A percentile compares a stretch with the other conserved stretches of the same genome.
Evolutionary conservation across 2,888 invertebrate species (phyloP).

Genomic region (Halocaridina rubra): DNA sequence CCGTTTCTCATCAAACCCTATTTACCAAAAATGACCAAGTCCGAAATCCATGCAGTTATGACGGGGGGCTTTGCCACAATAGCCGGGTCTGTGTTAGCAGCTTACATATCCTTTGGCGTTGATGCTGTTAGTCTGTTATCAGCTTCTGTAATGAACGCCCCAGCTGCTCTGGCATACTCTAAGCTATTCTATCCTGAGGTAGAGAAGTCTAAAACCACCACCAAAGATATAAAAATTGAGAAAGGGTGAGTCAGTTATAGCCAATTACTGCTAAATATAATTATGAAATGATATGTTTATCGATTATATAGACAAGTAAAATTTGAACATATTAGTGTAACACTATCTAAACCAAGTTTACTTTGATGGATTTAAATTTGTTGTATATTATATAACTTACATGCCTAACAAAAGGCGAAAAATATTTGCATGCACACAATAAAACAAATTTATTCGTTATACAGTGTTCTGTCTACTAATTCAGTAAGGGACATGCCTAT

Average conservation of each 20-base stretch:
- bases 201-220: slow-evolving; percentile 80
- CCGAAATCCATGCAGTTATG: slow-evolving; percentile 94
- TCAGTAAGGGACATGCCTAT: too few species aligned
- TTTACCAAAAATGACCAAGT: slow-evolving; percentile 83
- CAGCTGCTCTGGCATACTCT: slow-evolving; percentile 88
- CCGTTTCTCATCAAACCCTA: slow-evolving; percentile 90
- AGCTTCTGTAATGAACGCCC: slow-evolving; percentile 96
- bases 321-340: too few species aligned
- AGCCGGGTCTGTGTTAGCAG: slow-evolving; percentile 90
- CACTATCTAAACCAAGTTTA: too few species aligned
- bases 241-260: slow-evolving; percentile 79
- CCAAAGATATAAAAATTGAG: slow-evolving; percentile 79
- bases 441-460: too few species aligned
- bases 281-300: too few species aligned
- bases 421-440: too few species aligned
- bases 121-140: slow-evolving; percentile 89
- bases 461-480: too few species aligned
- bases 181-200: slow-evolving; percentile 94
- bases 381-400: too few species aligned
- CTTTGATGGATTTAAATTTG: too few species aligned
- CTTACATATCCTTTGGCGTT: slow-evolving; percentile 91
- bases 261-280: too few species aligned
- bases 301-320: too few species aligned
- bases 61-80: slow-evolving; percentile 95
- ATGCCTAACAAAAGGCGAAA: too few species aligned